Evolutionary conservation across 2,888 invertebrate genomes (phyloP).

Genomic region (Eledone cirrhosa): DNA sequence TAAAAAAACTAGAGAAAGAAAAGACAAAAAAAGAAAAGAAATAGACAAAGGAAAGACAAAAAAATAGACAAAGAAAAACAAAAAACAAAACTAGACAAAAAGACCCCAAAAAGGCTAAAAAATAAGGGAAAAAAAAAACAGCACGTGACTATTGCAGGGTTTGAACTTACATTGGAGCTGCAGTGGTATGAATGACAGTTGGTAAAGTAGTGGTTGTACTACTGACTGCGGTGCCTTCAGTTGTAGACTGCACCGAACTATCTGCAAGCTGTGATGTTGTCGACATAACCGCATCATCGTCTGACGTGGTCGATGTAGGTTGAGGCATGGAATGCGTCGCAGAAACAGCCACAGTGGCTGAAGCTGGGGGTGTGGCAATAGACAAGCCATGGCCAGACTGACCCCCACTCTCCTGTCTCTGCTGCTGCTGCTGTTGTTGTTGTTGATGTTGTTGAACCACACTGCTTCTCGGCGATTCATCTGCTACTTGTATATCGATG

Average conservation of each 20-base stretch:
- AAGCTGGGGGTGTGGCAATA: conserved; percentile 29
- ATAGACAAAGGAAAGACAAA: too few relatives aligned
- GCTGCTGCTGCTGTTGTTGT: neutral
- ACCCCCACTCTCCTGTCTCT: neutral
- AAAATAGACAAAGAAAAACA: too few relatives aligned
- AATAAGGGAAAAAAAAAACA: too few relatives aligned
- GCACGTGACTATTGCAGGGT: too few relatives aligned
- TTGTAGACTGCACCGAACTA: conserved; percentile 37
- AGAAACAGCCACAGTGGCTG: conserved; percentile 6
- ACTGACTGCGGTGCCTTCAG: neutral
- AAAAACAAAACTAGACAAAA: too few relatives aligned
- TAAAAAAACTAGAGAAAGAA: too few relatives aligned
- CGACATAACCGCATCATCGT: conserved; percentile 43
- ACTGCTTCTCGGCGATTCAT: conserved; percentile 32
- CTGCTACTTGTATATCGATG: conserved; percentile 27
- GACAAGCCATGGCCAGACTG: neutral
- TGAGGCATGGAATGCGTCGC: conserved; percentile 32
- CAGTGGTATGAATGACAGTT: conserved; percentile 36
- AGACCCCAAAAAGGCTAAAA: too few relatives aligned
- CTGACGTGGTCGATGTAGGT: conserved; percentile 48
- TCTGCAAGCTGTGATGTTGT: conserved; percentile 36
- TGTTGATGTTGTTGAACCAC: conserved; percentile 29
- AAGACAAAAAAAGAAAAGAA: too few relatives aligned
- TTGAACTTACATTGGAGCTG: conserved; percentile 35
- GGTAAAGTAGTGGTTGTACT: conserved; percentile 19